Base-by-base conservation (phyloP, 1,140 invertebrate genomes). In the Diorhabda elongata region DNA sequence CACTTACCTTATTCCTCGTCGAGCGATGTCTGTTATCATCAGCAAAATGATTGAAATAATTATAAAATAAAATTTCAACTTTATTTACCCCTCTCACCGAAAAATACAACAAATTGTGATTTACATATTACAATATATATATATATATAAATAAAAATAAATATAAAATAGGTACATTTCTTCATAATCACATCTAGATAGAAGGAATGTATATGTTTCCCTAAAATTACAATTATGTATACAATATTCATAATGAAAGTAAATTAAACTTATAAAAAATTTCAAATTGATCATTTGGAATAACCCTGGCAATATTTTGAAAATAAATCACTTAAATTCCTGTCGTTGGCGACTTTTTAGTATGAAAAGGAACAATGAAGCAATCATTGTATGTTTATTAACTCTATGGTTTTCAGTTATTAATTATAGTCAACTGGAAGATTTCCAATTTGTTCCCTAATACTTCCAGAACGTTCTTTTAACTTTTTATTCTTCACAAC, bases 31-130 rank as follows among this genome's bases (percentile, higher is more conserved):
- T 26, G 26, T 26, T 26, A 26, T 26, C 26, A 26, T 26, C 58
- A 2, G 26, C 1, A 60, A 60, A 60, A 26, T 9, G 26, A n/a
- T 9, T 26, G 7, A 8, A 7, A 60, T 60, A n/a, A 4, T 56
- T 64, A 64, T 64, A 67, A 67, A 59, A 60, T 67, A 67, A 67
- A 67, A 67, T 60, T 60, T 60, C 44, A 60, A 67, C 65, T 67
- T 67, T 67, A 67, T 67, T 67, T 61, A 45, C 45, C 65, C 65
- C 65, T 67, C 65, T 67, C 65, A 67, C 65, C 65, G 26, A 26
- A 66, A 47, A 67, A 60, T 60, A 64, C 52, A 67, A 67, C 65
- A 67, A 67, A 41, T 60, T 67, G 65, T 58, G 42, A 67, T 67
- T 67, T 67, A 67, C 65, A 60, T 60, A 67, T 67, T 67, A 44